Evolutionary conservation across 1,140 invertebrate species (phyloP), one percentile per base, ranked within the genome.

Genomic region (Leguminivora glycinivorella): DNA sequence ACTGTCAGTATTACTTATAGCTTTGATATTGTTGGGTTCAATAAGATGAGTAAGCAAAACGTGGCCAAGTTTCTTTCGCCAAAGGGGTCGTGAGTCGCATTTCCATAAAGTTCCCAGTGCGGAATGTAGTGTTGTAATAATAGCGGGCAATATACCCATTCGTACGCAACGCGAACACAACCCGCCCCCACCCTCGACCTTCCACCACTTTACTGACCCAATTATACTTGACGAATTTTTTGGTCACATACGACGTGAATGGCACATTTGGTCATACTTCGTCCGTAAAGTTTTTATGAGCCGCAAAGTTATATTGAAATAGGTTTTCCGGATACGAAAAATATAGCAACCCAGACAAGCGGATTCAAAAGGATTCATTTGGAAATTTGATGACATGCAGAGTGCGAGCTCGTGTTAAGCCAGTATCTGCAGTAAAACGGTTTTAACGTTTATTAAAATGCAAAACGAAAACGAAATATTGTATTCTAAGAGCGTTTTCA

Each of bases 141-240:
- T 81, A 75, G 72, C 74, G 68, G 77, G 70, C 77, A 84, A 85
- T 78, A 83, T 73, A 85, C 77, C 76, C 70, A 79, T 86, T 85
- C 75, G 77, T 84, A 85, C 79, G 83, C 80, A 84, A 76, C 76
- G 73, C 78, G 69, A 81, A 74, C 73, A 77, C 77, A 75, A 68
- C 77, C 76, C 52, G 72, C 74, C 70, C 52, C 56, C 75, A 70
- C 73, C 74, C 80, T 80, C 77, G 67, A 34, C 60, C 74, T 75
- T 75, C 79, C 76, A 83, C 81, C 76, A 80, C 79, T 81, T 82
- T 77, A 81, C 74, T 87, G 86, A 89, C 86, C 88, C 85, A 89
- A 90, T 90, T 90, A 88, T 75, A 79, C 71, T 29, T 31, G 26
- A 63, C 25, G 26, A 63, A 63, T 63, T 63, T 63, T 63, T 34